Evolutionary conservation across 1,140 invertebrate genomes (phyloP).

Genomic region (Bombus fervidus): DNA sequence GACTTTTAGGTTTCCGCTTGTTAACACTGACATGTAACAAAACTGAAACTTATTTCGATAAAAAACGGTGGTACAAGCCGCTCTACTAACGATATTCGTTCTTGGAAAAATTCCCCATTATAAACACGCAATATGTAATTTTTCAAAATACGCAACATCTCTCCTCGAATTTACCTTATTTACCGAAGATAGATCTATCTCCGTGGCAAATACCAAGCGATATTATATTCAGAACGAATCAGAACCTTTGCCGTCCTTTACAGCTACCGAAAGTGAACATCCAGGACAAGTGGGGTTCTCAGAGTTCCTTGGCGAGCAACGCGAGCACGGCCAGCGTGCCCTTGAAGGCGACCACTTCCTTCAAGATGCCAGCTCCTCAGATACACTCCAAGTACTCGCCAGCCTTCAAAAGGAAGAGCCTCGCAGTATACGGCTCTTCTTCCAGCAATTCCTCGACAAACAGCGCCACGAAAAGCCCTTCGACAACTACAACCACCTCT

Average conservation of each 20-base stretch:
- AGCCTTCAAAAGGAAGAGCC: slow-evolving; percentile 90
- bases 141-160: no score
- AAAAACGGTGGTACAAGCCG: no score
- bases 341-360: slow-evolving; percentile 72
- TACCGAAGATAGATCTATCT: no score
- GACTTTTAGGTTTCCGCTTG: no score
- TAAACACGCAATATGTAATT: no score
- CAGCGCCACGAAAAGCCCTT: slow-evolving; percentile 53
- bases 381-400: slow-evolving; percentile 91
- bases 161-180: no score
- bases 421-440: slow-evolving; percentile 85
- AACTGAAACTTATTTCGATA: no score
- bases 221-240: no score
- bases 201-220: no score
- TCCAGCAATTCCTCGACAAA: slow-evolving; percentile 78
- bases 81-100: no score
- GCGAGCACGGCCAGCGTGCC: slow-evolving; percentile 71
- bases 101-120: no score
- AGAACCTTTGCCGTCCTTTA: not conserved
- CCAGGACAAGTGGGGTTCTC: slow-evolving; percentile 79
- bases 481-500: slow-evolving; percentile 16
- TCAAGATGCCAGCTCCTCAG: slow-evolving; percentile 78
- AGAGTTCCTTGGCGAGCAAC: slow-evolving; percentile 76
- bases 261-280: slow-evolving; percentile 72
- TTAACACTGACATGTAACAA: no score